Conservation (phyloP, 2,797 vertebrate genomes). For the Syncerus caffer region DNA sequence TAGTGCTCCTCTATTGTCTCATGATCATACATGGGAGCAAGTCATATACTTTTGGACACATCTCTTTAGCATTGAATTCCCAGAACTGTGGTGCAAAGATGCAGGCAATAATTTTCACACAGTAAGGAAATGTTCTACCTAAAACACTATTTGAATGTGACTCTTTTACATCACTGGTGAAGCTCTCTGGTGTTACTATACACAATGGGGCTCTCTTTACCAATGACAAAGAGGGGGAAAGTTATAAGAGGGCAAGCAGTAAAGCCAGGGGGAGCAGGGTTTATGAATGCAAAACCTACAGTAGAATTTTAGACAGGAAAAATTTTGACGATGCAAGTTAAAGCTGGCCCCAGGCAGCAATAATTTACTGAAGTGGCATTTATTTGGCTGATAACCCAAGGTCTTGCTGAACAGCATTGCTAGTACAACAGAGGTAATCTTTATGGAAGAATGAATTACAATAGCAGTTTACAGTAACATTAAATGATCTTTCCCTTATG, state of each 20-base stretch:
- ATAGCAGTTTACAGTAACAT: slow-evolving; percentile 57
- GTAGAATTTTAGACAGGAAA: slow-evolving; percentile 69
- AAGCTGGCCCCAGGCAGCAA: slow-evolving; percentile 74
- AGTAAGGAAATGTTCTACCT: neutral
- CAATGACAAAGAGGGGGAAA: slow-evolving; percentile 71
- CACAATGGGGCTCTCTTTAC: slow-evolving; percentile 82
- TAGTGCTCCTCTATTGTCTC: slow-evolving; percentile 37
- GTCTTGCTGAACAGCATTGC: slow-evolving; percentile 63
- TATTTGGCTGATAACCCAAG: slow-evolving; percentile 79
- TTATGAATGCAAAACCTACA: slow-evolving; percentile 84
- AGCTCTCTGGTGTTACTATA: slow-evolving; percentile 66
- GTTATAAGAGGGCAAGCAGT: slow-evolving; percentile 78
- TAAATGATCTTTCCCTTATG: slow-evolving; percentile 54
- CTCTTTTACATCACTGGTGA: slow-evolving; percentile 79
- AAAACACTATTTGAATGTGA: slow-evolving; percentile 69
- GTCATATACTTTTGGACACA: neutral
- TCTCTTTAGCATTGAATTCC: slow-evolving; percentile 48
- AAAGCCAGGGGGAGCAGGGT: slow-evolving; percentile 76
- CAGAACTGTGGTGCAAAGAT: neutral
- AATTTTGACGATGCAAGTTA: slow-evolving; percentile 71
- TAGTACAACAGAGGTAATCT: slow-evolving; percentile 70
- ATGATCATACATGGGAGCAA: neutral
- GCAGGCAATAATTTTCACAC: slow-evolving; percentile 42
- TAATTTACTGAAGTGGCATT: slow-evolving; percentile 75
- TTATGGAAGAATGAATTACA: slow-evolving; percentile 67